These are phyloP conservation scores for Mimachlamys varia DNA, from an alignment of 2,888 invertebrate species.

Conservation along the genomic window DNA sequence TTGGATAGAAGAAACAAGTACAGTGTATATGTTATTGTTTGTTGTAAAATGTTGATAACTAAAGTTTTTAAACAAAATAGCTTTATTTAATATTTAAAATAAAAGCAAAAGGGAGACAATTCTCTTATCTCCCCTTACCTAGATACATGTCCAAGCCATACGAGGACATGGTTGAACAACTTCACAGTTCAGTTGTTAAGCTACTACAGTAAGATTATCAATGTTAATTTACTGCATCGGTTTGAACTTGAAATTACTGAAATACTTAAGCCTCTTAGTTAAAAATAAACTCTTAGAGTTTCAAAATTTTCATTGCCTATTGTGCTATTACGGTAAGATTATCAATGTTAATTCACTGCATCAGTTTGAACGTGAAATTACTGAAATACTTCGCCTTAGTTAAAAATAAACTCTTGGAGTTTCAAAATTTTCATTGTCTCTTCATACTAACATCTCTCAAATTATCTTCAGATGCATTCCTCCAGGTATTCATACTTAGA, in stretches of 20 bases:
- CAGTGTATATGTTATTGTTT: neutral
- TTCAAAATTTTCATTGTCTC: neutral
- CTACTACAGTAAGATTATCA: neutral
- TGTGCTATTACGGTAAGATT: neutral
- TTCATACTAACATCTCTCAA: no score
- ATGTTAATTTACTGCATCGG: neutral
- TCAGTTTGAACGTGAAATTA: neutral
- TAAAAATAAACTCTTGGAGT: neutral
- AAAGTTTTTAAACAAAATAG: neutral
- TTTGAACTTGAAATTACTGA: neutral
- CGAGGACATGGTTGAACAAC: neutral
- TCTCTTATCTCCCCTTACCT: no score
- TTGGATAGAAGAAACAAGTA: neutral
- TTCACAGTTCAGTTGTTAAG: neutral
- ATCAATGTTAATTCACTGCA: neutral
- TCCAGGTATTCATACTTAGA: no score
- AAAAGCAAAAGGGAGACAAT: neutral
- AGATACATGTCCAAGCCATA: no score
- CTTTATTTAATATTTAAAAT: neutral
- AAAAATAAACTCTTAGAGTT: neutral
- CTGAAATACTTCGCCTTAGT: neutral
- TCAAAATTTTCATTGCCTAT: neutral
- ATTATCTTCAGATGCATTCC: no score
- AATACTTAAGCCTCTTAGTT: neutral
- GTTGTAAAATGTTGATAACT: neutral